Conservation (phyloP, 2,113 vertebrate genomes). For the Sapajus apella region DNA sequence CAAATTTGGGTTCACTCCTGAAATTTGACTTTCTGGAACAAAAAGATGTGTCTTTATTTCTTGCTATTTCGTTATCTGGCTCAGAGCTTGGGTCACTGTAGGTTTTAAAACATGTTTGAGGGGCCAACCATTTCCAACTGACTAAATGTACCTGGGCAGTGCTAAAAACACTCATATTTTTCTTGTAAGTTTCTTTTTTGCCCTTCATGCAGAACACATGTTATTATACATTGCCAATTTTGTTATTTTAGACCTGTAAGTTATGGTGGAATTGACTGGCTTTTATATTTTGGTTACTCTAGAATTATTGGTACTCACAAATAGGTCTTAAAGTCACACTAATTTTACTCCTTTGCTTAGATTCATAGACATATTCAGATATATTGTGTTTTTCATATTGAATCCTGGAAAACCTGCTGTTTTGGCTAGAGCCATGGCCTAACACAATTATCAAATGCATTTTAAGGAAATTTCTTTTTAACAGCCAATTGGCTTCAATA, state of each 20-base stretch:
- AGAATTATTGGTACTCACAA: not conserved
- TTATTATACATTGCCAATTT: not conserved
- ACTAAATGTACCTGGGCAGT: not conserved
- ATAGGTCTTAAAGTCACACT: not conserved
- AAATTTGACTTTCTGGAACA: not conserved
- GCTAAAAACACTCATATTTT: not conserved
- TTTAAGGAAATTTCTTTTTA: not conserved
- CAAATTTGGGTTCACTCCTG: not conserved
- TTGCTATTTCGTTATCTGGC: not conserved
- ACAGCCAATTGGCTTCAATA: not conserved
- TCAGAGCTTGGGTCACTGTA: not conserved
- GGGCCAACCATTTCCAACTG: not conserved
- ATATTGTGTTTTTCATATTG: not conserved
- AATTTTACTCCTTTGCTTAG: not conserved
- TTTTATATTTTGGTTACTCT: not conserved
- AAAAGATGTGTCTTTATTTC: not conserved
- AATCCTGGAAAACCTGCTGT: not conserved
- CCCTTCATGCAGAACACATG: not conserved
- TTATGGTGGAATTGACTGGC: not conserved
- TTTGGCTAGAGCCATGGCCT: not conserved
- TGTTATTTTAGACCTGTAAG: not conserved
- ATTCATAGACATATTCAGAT: not conserved
- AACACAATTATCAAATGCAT: not conserved
- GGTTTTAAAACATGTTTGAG: not conserved
- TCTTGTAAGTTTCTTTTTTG: not conserved